These are phyloP conservation scores for Hermodice carunculata DNA, from an alignment of 2,888 invertebrate genomes.

Conservation along the genomic window DNA sequence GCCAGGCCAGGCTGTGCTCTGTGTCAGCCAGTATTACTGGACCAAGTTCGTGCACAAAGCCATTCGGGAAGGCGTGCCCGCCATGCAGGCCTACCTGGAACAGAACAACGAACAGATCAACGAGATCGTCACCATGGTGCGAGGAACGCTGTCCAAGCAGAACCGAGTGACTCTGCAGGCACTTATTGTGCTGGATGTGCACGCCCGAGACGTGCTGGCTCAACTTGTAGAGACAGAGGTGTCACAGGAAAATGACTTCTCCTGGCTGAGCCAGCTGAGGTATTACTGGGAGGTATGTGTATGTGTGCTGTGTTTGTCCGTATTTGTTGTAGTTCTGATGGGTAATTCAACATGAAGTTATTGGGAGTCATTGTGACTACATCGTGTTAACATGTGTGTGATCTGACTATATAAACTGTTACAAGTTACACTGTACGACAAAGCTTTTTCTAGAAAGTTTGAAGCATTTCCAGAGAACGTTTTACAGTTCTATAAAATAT, in stretches of 20 bases:
- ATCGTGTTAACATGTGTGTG: too few relatives aligned
- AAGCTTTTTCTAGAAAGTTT: too few relatives aligned
- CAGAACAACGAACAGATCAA: constrained; percentile 83
- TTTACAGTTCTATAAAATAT: too few relatives aligned
- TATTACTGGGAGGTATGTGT: constrained; percentile 71
- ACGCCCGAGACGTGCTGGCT: constrained; percentile 69
- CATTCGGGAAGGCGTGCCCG: constrained; percentile 55
- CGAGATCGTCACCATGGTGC: constrained; percentile 83
- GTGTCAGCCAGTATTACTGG: constrained; percentile 46
- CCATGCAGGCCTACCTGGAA: constrained; percentile 77
- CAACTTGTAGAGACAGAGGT: constrained; percentile 59
- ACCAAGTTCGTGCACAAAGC: constrained; percentile 68
- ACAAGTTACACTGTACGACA: too few relatives aligned
- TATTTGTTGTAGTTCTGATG: too few relatives aligned
- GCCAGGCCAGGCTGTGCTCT: constrained; percentile 72
- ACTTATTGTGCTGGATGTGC: constrained; percentile 81
- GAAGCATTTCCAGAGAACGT: too few relatives aligned
- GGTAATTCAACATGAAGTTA: too few relatives aligned
- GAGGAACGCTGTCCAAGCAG: constrained; percentile 70
- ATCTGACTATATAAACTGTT: too few relatives aligned
- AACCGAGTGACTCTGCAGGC: constrained; percentile 70
- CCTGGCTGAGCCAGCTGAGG: constrained; percentile 70
- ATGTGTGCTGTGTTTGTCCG: too few relatives aligned
- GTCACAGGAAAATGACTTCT: constrained; percentile 69
- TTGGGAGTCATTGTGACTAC: too few relatives aligned